These are phyloP conservation scores for Dorcus hopei DNA, from an alignment of 2,888 invertebrate species.

Conservation along the genomic window DNA sequence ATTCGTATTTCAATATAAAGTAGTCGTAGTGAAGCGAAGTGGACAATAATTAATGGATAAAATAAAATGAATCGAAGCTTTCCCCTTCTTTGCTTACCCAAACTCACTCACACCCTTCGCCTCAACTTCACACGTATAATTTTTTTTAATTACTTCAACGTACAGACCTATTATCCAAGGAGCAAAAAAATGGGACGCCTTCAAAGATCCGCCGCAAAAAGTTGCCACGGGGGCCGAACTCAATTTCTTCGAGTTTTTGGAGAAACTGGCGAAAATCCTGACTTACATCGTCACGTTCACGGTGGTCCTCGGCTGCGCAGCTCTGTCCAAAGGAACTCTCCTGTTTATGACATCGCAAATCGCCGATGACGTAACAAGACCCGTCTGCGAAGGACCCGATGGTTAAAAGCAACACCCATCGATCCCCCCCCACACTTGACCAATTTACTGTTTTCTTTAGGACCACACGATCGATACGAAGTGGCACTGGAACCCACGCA, in stretches of 20 bases:
- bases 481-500: conserved; percentile 32
- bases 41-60: too few species aligned
- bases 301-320: conserved; percentile 63
- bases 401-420: too few species aligned
- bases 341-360: conserved; percentile 73
- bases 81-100: too few species aligned
- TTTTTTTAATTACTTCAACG: background rate
- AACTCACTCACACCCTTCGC: too few species aligned
- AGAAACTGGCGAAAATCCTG: conserved; percentile 66
- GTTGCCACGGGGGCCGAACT: conserved; percentile 61
- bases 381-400: too few species aligned
- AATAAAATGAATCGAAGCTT: too few species aligned
- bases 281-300: conserved; percentile 67
- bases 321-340: conserved; percentile 67
- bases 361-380: conserved; percentile 50
- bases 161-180: conserved; percentile 46
- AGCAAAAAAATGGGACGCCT: conserved; percentile 73
- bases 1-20: too few species aligned
- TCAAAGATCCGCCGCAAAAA: conserved; percentile 68
- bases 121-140: too few species aligned
- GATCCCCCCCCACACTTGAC: too few species aligned
- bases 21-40: too few species aligned
- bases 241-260: conserved; percentile 58
- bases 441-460: background rate
- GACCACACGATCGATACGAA: background rate